Conservation (phyloP, 1,140 invertebrate species). For the Melanaphis sacchari region DNA sequence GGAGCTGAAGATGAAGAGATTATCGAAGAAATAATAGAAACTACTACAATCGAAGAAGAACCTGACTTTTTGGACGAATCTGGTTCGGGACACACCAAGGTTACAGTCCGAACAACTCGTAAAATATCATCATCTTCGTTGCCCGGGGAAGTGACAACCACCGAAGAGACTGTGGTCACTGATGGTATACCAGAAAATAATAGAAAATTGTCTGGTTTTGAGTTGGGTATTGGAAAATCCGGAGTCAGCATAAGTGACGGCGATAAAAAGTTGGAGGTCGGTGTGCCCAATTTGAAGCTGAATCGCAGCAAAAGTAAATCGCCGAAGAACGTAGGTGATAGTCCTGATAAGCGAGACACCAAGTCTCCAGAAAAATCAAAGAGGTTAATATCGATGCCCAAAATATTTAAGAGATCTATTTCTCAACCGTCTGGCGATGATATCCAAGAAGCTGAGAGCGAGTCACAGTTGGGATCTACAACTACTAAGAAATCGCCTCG, state of each 20-base stretch:
- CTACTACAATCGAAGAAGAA: not conserved
- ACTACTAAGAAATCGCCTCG: not conserved
- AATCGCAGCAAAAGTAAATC: not conserved
- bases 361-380: not conserved
- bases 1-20: not conserved
- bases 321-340: not conserved
- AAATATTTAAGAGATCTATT: conserved; percentile 18
- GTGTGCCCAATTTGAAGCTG: not conserved
- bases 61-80: not conserved
- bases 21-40: conserved; percentile 11
- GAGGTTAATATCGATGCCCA: not conserved
- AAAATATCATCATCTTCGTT: not conserved
- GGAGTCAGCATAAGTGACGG: conserved; percentile 13
- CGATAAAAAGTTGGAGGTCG: not conserved
- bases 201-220: not conserved
- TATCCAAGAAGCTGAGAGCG: not conserved
- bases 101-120: not conserved
- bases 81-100: not conserved
- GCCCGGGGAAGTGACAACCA: not conserved
- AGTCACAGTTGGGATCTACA: not conserved
- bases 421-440: not conserved
- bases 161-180: not conserved
- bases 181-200: not conserved
- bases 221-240: not conserved
- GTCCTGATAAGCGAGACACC: not conserved